A percentile compares a stretch with the other conserved stretches of the same genome.
These are phyloP conservation scores for Arothron firmamentum DNA, from an alignment of 2,113 vertebrate species.

Conservation along the genomic window DNA sequence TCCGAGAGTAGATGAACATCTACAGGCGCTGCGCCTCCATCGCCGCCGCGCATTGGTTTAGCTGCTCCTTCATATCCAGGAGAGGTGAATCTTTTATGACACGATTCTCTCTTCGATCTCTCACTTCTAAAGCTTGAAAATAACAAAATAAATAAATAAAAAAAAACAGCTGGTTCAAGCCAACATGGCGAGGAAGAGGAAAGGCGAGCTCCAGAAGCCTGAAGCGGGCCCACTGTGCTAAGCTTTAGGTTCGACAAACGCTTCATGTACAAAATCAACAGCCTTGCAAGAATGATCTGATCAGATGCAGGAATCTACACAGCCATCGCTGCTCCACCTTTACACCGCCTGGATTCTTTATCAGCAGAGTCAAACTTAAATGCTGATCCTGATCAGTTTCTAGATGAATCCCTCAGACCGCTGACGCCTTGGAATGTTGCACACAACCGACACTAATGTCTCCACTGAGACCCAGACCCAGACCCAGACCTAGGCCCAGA, in stretches of 20 bases:
- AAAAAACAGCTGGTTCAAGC: background rate
- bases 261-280: too few species aligned
- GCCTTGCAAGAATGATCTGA: too few species aligned
- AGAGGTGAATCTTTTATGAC: background rate
- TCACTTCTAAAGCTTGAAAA: background rate
- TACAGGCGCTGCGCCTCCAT: background rate
- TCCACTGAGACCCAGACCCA: slow-evolving; percentile 4
- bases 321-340: too few species aligned
- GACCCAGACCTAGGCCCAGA: slow-evolving; percentile 23
- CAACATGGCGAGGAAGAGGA: too few species aligned
- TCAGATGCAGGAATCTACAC: too few species aligned
- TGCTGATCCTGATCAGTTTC: background rate
- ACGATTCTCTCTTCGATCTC: background rate
- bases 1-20: slow-evolving; percentile 15
- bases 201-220: too few species aligned
- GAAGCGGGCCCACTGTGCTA: too few species aligned
- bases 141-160: background rate
- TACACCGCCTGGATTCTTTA: too few species aligned
- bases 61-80: slow-evolving; percentile 2
- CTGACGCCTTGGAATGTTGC: slow-evolving; percentile 1
- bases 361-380: too few species aligned
- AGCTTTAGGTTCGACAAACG: too few species aligned
- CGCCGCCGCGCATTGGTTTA: background rate
- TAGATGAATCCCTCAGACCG: background rate
- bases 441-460: background rate